These are phyloP conservation scores for Philaethria dido DNA, from an alignment of 2,888 invertebrate genomes.

Conservation along the genomic window DNA sequence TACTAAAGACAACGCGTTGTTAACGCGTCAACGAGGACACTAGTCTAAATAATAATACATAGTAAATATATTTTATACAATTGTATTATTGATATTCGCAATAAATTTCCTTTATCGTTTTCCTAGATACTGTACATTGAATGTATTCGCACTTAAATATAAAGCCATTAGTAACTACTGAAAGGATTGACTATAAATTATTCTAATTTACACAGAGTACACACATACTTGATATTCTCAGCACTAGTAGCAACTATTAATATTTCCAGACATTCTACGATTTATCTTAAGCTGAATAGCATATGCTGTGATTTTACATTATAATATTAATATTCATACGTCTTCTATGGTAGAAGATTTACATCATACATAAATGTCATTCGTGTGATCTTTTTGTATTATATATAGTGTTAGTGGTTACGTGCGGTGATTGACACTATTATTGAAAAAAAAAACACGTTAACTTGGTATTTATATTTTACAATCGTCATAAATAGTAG, in stretches of 20 bases:
- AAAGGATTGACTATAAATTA: slow-evolving; percentile 15
- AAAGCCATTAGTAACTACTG: slow-evolving; percentile 6
- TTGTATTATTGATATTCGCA: neutral
- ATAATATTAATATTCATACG: neutral
- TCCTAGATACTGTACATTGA: neutral
- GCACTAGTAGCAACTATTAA: neutral
- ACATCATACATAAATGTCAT: no score
- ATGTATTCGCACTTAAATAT: slow-evolving; percentile 6
- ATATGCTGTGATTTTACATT: neutral
- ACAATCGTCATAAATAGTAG: no score
- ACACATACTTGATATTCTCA: neutral
- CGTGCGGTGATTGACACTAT: no score
- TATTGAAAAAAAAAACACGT: no score
- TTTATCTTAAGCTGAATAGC: neutral
- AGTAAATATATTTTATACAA: neutral
- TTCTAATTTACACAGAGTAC: slow-evolving; percentile 10
- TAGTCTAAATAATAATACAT: no score
- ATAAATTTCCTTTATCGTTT: neutral
- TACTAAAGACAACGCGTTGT: no score
- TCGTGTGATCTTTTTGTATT: no score
- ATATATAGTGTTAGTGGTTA: no score
- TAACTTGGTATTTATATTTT: no score
- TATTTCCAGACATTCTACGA: slow-evolving; percentile 1
- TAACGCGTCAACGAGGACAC: no score
- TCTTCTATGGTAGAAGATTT: neutral